Conservation (phyloP, 2,113 vertebrate species). For the Aix galericulata region DNA sequence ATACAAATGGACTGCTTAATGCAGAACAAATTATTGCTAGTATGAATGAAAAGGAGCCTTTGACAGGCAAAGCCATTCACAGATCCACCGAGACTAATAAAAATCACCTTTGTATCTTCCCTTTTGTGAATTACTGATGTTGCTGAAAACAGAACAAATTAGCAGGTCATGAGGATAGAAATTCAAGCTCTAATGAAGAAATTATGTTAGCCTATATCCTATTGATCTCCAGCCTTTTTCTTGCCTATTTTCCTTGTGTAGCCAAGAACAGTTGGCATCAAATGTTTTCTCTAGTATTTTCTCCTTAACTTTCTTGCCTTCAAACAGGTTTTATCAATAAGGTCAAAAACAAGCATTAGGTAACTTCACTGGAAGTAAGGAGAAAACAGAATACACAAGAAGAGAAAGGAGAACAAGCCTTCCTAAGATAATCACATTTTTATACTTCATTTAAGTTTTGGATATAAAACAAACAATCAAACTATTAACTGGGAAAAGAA, state of each 20-base stretch:
- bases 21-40: constrained; percentile 27
- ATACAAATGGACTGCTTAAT: constrained; percentile 45
- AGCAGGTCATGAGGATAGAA: background rate
- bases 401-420: background rate
- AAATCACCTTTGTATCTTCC: constrained; percentile 35
- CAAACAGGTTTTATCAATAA: background rate
- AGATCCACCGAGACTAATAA: constrained; percentile 48
- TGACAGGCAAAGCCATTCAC: constrained; percentile 35
- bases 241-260: background rate
- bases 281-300: background rate
- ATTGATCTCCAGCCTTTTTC: background rate
- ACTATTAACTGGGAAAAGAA: background rate
- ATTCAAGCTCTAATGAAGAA: constrained; percentile 5
- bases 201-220: background rate
- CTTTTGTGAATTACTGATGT: constrained; percentile 11
- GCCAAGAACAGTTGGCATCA: background rate
- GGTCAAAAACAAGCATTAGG: background rate
- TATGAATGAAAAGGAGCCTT: constrained; percentile 51
- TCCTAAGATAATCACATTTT: background rate
- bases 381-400: background rate
- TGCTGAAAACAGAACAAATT: constrained; percentile 46
- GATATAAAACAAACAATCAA: background rate
- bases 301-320: background rate
- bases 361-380: background rate
- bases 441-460: background rate